Evolutionary conservation across 2,888 invertebrate species (phyloP).

Genomic region (Aricia artaxerxes): DNA sequence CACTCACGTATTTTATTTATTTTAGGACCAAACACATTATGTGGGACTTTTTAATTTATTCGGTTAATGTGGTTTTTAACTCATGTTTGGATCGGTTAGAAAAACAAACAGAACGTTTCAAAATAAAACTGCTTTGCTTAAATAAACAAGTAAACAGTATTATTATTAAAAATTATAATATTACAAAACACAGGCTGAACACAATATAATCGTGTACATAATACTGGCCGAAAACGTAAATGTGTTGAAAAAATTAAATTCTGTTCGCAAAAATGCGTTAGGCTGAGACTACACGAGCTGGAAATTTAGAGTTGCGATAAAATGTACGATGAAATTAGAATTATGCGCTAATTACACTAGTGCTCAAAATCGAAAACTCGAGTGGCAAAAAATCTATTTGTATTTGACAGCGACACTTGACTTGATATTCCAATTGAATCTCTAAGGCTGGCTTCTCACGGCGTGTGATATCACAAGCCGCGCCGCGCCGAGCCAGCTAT

Average conservation of each 20-base stretch:
- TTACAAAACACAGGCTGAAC: background rate
- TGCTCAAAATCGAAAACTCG: no score
- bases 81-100: background rate
- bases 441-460: no score
- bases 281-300: background rate
- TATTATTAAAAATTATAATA: background rate
- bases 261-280: background rate
- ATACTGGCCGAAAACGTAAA: background rate
- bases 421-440: no score
- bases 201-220: background rate
- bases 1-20: slow-evolving; percentile 6
- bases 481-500: no score
- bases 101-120: slow-evolving; percentile 1
- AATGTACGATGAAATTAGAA: no score
- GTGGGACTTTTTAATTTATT: slow-evolving; percentile 4
- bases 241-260: background rate
- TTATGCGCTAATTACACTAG: no score
- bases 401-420: no score
- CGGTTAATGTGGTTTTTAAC: background rate
- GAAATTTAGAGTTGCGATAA: no score
- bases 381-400: no score
- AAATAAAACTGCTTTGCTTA: background rate
- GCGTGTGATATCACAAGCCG: no score
- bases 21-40: background rate
- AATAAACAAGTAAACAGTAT: background rate